Evolutionary conservation across 2,888 invertebrate species (phyloP).

Genomic region (Brachypalpus laphriformis): DNA sequence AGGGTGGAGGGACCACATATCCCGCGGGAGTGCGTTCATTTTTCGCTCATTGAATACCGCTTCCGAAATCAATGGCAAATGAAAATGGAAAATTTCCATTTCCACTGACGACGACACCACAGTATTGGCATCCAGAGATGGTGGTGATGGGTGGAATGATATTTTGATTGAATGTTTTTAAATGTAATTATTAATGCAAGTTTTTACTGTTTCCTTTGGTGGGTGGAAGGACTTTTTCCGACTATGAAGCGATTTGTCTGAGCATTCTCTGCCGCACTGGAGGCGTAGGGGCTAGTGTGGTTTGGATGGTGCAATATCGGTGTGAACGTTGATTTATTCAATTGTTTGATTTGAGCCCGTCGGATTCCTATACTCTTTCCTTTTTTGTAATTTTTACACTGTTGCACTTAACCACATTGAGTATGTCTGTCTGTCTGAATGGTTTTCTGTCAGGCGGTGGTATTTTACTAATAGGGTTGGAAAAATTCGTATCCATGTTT

Average conservation of each 20-base stretch:
- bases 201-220: conserved; percentile 41
- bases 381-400: conserved; percentile 35
- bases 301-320: conserved; percentile 19
- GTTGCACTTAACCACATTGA: conserved; percentile 49
- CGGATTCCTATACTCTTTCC: conserved; percentile 19
- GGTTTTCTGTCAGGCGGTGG: neutral
- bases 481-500: neutral
- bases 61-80: conserved; percentile 55
- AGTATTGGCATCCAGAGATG: conserved; percentile 6
- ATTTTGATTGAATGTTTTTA: conserved; percentile 69
- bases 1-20: neutral
- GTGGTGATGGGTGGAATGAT: conserved; percentile 42
- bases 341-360: conserved; percentile 48
- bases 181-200: conserved; percentile 67
- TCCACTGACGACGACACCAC: neutral
- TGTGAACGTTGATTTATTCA: conserved; percentile 55
- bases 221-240: neutral
- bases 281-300: neutral
- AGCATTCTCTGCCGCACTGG: neutral
- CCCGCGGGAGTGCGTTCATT: conserved; percentile 39
- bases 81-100: conserved; percentile 57
- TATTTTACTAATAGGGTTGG: neutral
- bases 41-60: conserved; percentile 44
- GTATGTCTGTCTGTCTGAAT: conserved; percentile 21
- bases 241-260: conserved; percentile 15